Conservation (phyloP, 2,797 vertebrate species). For the Sebastolobus altivelis region DNA sequence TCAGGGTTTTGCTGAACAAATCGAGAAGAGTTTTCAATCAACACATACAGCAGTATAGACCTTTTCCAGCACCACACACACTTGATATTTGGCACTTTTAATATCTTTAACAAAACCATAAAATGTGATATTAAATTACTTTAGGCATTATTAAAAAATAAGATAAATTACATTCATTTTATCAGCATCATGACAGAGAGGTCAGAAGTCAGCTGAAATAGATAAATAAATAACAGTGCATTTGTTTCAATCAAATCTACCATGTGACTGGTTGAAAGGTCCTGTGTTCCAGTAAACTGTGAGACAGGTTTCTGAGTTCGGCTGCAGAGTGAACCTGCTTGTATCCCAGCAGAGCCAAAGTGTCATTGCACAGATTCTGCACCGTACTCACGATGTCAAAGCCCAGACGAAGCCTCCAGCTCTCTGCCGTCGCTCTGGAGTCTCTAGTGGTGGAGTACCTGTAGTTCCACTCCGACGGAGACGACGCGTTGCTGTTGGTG, state of each 20-base stretch:
- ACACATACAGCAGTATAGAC: slow-evolving; percentile 10
- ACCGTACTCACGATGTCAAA: slow-evolving; percentile 84
- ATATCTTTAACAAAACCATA: slow-evolving; percentile 42
- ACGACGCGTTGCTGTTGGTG: slow-evolving; percentile 78
- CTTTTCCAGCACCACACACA: slow-evolving; percentile 3
- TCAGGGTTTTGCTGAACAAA: slow-evolving; percentile 6
- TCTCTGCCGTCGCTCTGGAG: slow-evolving; percentile 82
- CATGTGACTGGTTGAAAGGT: slow-evolving; percentile 72
- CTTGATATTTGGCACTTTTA: slow-evolving; percentile 51
- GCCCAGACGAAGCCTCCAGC: slow-evolving; percentile 84
- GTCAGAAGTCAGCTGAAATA: slow-evolving; percentile 25
- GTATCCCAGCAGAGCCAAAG: slow-evolving; percentile 86
- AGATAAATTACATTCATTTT: slow-evolving; percentile 55
- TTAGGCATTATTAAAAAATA: slow-evolving; percentile 31
- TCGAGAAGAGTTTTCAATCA: slow-evolving; percentile 7
- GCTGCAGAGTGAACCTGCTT: slow-evolving; percentile 78
- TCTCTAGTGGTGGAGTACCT: slow-evolving; percentile 85
- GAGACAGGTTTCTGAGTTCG: slow-evolving; percentile 84
- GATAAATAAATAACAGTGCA: slow-evolving; percentile 17
- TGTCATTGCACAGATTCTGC: slow-evolving; percentile 85
- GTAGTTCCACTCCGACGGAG: slow-evolving; percentile 75
- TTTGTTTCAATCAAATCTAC: not conserved
- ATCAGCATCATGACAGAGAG: slow-evolving; percentile 22
- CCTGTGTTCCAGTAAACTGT: slow-evolving; percentile 82
- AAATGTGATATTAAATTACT: slow-evolving; percentile 26